Percentiles rank a stretch among this genome's conserved stretches.
Evolutionary conservation across 2,113 vertebrate species (phyloP).

Genomic region (Oxygymnocypris stewartii): DNA sequence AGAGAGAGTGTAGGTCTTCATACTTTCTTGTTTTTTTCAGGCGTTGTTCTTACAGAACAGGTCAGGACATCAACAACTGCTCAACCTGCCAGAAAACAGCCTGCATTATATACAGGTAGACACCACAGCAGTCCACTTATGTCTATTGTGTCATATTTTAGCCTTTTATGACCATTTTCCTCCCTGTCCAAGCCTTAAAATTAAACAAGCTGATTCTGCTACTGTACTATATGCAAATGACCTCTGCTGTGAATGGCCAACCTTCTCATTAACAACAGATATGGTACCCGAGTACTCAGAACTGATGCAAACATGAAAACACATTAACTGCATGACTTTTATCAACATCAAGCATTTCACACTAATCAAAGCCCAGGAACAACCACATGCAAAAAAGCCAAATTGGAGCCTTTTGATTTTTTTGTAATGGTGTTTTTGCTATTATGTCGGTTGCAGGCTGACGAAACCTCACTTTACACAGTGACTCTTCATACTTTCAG

Average conservation of each 20-base stretch:
- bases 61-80: slow-evolving; percentile 98
- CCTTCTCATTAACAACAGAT: background rate
- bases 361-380: background rate
- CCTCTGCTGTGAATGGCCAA: background rate
- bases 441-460: background rate
- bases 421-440: background rate
- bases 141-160: background rate
- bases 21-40: slow-evolving; percentile 64
- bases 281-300: background rate
- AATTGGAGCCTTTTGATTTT: background rate
- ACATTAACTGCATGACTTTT: background rate
- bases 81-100: slow-evolving; percentile 95
- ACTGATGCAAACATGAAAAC: background rate
- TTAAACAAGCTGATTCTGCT: background rate
- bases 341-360: background rate
- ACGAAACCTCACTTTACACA: background rate
- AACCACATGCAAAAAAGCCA: background rate
- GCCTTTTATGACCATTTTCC: background rate
- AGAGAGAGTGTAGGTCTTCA: background rate
- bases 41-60: slow-evolving; percentile 94
- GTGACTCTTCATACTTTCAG: slow-evolving; percentile 1
- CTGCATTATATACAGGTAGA: slow-evolving; percentile 99
- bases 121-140: background rate
- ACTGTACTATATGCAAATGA: background rate
- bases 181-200: background rate